These are phyloP conservation scores for Tortrix viridana DNA, from an alignment of 2,888 invertebrate genomes.

Conservation along the genomic window DNA sequence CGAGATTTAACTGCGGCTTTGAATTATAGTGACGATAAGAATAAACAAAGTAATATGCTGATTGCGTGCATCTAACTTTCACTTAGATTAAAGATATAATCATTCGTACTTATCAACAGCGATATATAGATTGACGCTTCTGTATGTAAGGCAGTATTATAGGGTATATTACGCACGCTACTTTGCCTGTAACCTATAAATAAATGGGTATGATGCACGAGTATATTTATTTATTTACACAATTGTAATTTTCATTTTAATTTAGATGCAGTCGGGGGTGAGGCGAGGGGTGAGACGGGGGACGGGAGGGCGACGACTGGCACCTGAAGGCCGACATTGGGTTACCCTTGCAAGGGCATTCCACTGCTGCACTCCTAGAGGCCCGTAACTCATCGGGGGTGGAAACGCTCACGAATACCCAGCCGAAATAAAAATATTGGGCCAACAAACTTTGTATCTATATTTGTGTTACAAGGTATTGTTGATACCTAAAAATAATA, in stretches of 20 bases:
- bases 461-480: constrained; percentile 32
- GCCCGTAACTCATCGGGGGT: constrained; percentile 49
- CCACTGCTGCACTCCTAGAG: constrained; percentile 74
- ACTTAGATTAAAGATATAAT: constrained; percentile 15
- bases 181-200: no score
- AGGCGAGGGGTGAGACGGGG: constrained; percentile 51
- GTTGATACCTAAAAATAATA: constrained; percentile 16
- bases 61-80: constrained; percentile 28
- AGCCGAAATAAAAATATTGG: constrained; percentile 38
- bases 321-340: constrained; percentile 78
- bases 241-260: constrained; percentile 47
- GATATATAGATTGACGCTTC: neutral
- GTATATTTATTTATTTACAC: constrained; percentile 62
- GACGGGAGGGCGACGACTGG: constrained; percentile 76
- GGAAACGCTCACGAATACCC: constrained; percentile 48
- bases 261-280: constrained; percentile 52
- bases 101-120: constrained; percentile 10
- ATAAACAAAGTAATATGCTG: constrained; percentile 11
- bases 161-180: neutral
- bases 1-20: neutral
- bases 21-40: constrained; percentile 14
- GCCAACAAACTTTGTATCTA: constrained; percentile 24
- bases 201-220: neutral
- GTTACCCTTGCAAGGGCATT: constrained; percentile 79
- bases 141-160: neutral